Evolutionary conservation across 2,888 invertebrate species (phyloP), one percentile per base, ranked within the genome.

Genomic region (Ischnura elegans): DNA sequence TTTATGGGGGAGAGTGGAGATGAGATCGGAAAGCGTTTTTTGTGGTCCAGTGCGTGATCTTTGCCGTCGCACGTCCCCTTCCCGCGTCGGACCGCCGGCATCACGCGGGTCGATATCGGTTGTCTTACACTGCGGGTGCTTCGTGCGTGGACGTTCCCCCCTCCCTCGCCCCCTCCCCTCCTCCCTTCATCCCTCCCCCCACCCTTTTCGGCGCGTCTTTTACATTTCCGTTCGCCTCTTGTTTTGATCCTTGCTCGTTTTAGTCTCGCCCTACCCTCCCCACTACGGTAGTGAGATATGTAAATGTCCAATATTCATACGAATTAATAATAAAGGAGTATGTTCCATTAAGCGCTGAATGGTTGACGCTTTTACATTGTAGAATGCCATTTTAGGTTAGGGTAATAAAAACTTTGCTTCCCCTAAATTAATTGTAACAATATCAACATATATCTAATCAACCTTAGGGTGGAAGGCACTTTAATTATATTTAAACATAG

Each of bases 91-190:
- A 51, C 51, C 51, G 13, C 76, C 76, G 36, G 4, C 76, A 13
- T 36, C 76, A 76, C 76, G 13, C 76, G 76, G 76, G 76, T 76
- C 76, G 76, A 76, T 76, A 76, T 76, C 76, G 76, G 76, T 76
- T 76, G 76, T 76, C 76, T 76, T 76, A 76, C 76, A 76, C 76
- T 76, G 76, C 76, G 76, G 76, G 76, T 36, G 76, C 76, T 76
- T 76, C 76, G 76, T 76, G 76, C 76, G 76, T 76, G 61, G 61
- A 76, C 36, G 29, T 10, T 29, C 29, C 66, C 0, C 66, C 13
- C 5, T 36, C 29, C 29, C 36, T 10, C 36, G 6, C 25, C 6
- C 61, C 10, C 36, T 10, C 29, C 8, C 10, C 76, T 76, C 76
- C 10, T 36, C 13, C 36, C 76, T 36, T 13, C 36, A 10, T 36